phyloP scores from a whole-genome alignment of 2,797 vertebrate species.

The Alcedo quadribrachys region DNA sequence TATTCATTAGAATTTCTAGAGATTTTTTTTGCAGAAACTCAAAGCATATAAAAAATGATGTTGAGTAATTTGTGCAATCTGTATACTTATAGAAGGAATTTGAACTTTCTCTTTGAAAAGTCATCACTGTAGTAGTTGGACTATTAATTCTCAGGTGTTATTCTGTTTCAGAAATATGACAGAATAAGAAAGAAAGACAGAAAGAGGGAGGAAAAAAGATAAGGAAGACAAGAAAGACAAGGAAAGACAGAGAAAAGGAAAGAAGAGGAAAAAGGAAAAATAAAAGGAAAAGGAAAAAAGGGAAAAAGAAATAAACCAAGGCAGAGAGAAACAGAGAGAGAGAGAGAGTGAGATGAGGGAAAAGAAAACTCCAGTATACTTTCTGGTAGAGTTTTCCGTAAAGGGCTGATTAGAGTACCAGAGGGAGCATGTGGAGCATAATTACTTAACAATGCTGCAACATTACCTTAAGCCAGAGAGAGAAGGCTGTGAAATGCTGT shows the following conservation, averaged over 20 bases:
- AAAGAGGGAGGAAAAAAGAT: too few species aligned
- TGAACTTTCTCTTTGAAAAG: not conserved
- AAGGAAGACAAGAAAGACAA: fast-evolving
- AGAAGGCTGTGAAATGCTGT: not conserved
- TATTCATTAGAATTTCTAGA: not conserved
- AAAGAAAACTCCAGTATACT: not conserved
- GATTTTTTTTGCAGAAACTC: not conserved
- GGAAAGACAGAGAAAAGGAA: fast-evolving
- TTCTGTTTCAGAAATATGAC: not conserved
- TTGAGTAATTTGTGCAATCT: not conserved
- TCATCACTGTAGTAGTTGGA: not conserved
- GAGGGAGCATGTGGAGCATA: not conserved
- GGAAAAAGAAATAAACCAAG: too few species aligned
- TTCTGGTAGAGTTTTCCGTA: not conserved
- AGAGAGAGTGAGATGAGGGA: not conserved
- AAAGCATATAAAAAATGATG: not conserved
- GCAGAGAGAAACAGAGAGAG: too few species aligned
- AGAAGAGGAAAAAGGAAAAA: fast-evolving
- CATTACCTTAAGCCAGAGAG: not conserved
- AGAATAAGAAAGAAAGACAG: not conserved
- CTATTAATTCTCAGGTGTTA: not conserved
- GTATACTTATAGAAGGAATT: not conserved
- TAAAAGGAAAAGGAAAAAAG: too few species aligned
- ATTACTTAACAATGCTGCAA: not conserved
- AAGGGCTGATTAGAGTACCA: not conserved